Evolutionary conservation across 2,888 invertebrate species (phyloP).

Genomic region (Sialis fuliginosa): DNA sequence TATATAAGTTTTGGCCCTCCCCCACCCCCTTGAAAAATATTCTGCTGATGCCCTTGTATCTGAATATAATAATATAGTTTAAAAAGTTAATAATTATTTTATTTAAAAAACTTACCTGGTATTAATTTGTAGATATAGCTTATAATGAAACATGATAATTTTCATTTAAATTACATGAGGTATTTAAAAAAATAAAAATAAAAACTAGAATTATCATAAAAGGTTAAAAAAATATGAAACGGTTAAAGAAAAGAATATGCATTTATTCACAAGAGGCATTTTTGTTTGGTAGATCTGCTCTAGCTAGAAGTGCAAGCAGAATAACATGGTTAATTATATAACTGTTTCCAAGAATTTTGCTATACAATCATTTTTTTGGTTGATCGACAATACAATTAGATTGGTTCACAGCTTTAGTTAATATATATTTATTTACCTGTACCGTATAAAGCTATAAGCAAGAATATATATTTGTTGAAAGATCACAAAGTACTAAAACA

Average conservation of each 20-base stretch:
- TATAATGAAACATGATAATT: too few species aligned
- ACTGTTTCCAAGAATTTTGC: neutral
- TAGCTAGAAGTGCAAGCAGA: slow-evolving; percentile 7
- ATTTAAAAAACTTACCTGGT: too few species aligned
- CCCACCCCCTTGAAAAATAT: too few species aligned
- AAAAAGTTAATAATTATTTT: too few species aligned
- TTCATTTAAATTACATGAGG: too few species aligned
- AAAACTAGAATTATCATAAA: neutral
- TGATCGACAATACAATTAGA: neutral
- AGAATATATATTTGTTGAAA: neutral
- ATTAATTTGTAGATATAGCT: too few species aligned
- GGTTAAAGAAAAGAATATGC: slow-evolving; percentile 16
- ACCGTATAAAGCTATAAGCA: slow-evolving; percentile 1
- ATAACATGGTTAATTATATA: slow-evolving; percentile 6
- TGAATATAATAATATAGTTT: too few species aligned
- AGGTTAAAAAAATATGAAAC: neutral
- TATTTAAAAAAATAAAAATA: too few species aligned
- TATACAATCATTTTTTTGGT: neutral
- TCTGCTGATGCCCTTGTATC: too few species aligned
- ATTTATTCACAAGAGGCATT: slow-evolving; percentile 12
- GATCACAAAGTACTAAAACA: too few species aligned
- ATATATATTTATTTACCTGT: neutral
- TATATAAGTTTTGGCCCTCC: too few species aligned
- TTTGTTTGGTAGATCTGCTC: slow-evolving; percentile 6
- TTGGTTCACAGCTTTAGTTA: neutral